These are phyloP conservation scores for Hassar affinis DNA, from an alignment of 2,113 vertebrate genomes.

Conservation along the genomic window DNA sequence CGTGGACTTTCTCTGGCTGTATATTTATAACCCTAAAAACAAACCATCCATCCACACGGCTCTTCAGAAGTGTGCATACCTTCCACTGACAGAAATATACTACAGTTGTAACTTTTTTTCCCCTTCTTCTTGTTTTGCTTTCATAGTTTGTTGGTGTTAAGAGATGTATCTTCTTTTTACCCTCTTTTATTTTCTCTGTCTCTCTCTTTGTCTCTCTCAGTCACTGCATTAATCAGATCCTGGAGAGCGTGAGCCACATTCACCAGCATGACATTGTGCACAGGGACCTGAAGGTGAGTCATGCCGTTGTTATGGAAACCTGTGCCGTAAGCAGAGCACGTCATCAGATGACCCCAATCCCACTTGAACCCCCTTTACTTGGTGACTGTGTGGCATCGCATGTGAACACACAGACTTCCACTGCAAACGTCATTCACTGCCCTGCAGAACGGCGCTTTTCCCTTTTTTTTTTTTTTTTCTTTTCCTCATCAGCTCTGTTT, in stretches of 20 bases:
- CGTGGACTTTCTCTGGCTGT: background rate
- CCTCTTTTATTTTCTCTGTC: constrained; percentile 42
- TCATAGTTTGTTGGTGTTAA: background rate
- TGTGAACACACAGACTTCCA: constrained; percentile 27
- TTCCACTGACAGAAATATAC: background rate
- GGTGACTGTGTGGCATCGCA: constrained; percentile 40
- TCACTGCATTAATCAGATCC: constrained; percentile 99
- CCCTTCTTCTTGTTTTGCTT: background rate
- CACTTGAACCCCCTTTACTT: constrained; percentile 35
- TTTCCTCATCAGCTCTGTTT: background rate
- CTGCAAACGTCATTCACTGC: background rate
- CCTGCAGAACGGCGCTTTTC: background rate
- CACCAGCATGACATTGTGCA: constrained; percentile 99
- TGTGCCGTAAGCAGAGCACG: background rate
- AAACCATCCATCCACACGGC: constrained; percentile 8
- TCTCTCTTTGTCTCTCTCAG: constrained; percentile 67
- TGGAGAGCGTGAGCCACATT: constrained; percentile 98
- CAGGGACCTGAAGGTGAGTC: constrained; percentile 96
- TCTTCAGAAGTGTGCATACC: background rate
- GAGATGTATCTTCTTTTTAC: background rate
- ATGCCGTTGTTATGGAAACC: constrained; percentile 55
- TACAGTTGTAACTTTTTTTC: constrained; percentile 6
- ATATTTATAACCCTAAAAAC: constrained; percentile 16
- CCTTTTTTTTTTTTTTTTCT: background rate
- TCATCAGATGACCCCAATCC: constrained; percentile 47